Percentiles rank a stretch among this genome's conserved stretches.
phyloP scores from a whole-genome alignment of 2,888 invertebrate genomes.

The Trypoxylon attenuatum region DNA sequence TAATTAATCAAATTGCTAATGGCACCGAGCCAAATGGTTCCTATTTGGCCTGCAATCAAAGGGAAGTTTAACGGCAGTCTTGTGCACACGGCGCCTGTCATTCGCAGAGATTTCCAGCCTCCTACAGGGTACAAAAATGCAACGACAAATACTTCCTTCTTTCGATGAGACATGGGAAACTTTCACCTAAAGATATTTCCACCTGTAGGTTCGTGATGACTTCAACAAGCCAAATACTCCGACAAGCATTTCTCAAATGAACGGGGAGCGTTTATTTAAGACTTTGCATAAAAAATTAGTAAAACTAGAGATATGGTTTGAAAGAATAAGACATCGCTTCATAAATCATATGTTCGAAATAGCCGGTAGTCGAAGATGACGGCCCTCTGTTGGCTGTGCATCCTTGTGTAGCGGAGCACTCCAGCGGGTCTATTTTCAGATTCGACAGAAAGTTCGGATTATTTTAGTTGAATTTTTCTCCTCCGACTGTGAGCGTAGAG shows the following conservation, averaged over 20 bases:
- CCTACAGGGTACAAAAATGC: no score
- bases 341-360: constrained; percentile 29
- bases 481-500: constrained; percentile 48
- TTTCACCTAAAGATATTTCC: no score
- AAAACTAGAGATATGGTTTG: no score
- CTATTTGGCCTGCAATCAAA: constrained; percentile 51
- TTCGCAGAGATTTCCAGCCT: neutral
- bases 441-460: constrained; percentile 51
- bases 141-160: no score
- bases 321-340: neutral
- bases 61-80: constrained; percentile 25
- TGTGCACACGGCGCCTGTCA: neutral
- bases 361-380: constrained; percentile 30
- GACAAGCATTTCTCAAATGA: no score
- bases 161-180: no score
- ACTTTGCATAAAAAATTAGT: no score
- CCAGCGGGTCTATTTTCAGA: constrained; percentile 55
- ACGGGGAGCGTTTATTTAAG: no score
- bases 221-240: no score
- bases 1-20: constrained; percentile 57
- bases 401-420: constrained; percentile 46
- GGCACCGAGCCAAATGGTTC: constrained; percentile 51
- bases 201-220: no score
- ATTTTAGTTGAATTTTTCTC: constrained; percentile 62
- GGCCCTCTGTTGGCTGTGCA: constrained; percentile 43